Evolutionary conservation across 2,888 invertebrate genomes (phyloP).

Genomic region (Lepetodrilus schrolli): DNA sequence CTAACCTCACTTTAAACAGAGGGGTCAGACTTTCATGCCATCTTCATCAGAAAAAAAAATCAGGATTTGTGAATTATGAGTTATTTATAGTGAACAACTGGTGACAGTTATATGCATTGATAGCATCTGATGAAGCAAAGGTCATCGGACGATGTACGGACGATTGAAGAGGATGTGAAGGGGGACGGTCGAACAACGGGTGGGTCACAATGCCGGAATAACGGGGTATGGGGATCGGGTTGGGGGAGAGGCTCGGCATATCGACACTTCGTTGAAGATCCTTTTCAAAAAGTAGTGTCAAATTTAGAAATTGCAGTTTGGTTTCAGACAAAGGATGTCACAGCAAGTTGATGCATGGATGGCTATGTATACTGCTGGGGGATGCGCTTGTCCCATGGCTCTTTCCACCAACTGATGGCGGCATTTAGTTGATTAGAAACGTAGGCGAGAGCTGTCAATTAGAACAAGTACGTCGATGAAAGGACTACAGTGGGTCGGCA

Average conservation of each 20-base stretch:
- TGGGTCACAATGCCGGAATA: neutral
- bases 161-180: neutral
- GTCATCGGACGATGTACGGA: neutral
- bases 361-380: neutral
- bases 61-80: constrained; percentile 24
- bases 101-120: constrained; percentile 18
- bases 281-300: constrained; percentile 7
- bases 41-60: constrained; percentile 24
- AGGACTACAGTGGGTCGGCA: too few species aligned
- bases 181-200: neutral
- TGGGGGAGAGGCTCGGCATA: neutral
- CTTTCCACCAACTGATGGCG: constrained; percentile 5
- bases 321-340: neutral
- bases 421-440: too few species aligned
- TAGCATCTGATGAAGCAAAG: neutral
- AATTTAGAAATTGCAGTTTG: constrained; percentile 10
- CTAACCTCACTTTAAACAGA: neutral
- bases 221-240: too few species aligned
- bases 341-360: neutral
- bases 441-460: too few species aligned
- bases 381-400: neutral
- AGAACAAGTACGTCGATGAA: too few species aligned
- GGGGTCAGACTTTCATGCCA: constrained; percentile 1
- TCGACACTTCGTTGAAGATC: neutral
- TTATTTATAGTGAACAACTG: neutral